These are phyloP conservation scores for Chrysomela aeneicollis DNA, from an alignment of 2,888 invertebrate species.

Conservation along the genomic window DNA sequence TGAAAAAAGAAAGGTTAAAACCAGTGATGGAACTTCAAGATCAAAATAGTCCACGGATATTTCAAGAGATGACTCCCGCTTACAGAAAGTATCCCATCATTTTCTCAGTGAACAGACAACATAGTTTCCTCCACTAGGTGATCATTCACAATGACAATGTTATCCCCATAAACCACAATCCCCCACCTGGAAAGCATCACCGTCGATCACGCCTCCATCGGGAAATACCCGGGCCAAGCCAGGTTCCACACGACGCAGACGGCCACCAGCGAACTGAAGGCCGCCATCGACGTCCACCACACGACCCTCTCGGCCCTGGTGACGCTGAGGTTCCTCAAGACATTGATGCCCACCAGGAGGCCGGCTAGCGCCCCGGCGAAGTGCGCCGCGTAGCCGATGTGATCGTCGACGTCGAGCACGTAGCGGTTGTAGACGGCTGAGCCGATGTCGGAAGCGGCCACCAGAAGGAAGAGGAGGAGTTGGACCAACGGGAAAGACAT, in stretches of 20 bases:
- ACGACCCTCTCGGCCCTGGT: constrained; percentile 68
- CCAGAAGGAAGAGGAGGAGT: constrained; percentile 41
- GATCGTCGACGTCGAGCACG: constrained; percentile 23
- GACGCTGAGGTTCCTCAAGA: constrained; percentile 69
- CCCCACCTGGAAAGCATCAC: background rate
- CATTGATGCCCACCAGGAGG: constrained; percentile 70
- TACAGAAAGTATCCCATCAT: no score
- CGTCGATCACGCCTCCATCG: background rate
- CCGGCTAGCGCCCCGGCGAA: constrained; percentile 77
- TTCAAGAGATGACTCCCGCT: no score
- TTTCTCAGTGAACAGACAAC: no score
- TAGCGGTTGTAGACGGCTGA: constrained; percentile 27
- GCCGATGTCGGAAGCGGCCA: constrained; percentile 36
- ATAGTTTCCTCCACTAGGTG: no score
- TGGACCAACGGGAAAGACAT: constrained; percentile 75
- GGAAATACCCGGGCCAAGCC: background rate
- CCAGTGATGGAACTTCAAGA: no score
- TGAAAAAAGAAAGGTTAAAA: no score
- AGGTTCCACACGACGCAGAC: constrained; percentile 6
- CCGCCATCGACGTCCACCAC: constrained; percentile 51
- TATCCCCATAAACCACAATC: no score
- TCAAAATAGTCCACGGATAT: no score
- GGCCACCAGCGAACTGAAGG: background rate
- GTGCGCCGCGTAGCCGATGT: constrained; percentile 66
- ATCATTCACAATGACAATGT: no score